Conservation (phyloP, 2,113 vertebrate genomes). For the Oophaga pumilio region DNA sequence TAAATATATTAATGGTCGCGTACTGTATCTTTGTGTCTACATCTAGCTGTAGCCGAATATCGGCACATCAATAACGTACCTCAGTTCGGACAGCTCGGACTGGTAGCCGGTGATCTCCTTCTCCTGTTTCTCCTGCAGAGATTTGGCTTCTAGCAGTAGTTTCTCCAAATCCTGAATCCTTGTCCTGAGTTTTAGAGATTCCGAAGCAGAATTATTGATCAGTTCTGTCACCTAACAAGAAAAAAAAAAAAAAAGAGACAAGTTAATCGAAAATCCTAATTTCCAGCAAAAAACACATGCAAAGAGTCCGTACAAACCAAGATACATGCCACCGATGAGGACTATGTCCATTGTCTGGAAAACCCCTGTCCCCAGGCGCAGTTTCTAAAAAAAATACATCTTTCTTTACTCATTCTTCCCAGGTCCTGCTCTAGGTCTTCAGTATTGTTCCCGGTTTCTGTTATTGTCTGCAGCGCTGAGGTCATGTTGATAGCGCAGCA, state of each 20-base stretch:
- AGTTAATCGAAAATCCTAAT: background rate
- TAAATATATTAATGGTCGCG: no score
- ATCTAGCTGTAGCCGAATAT: no score
- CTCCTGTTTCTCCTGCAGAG: conserved; percentile 65
- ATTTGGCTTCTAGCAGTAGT: conserved; percentile 66
- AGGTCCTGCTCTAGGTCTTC: no score
- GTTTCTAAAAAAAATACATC: no score
- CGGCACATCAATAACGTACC: conserved; percentile 63
- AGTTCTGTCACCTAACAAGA: conserved; percentile 67
- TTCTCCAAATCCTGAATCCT: conserved; percentile 72
- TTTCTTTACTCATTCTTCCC: no score
- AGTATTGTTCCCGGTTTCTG: no score
- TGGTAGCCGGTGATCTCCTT: conserved; percentile 66
- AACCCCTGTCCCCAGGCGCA: no score
- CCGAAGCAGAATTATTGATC: conserved; percentile 63
- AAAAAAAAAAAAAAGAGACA: background rate
- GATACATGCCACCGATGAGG: no score
- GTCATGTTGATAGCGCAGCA: no score
- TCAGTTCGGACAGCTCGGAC: conserved; percentile 67
- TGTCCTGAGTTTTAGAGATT: conserved; percentile 67
- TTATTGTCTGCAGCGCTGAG: no score
- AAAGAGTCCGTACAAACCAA: background rate
- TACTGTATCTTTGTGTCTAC: no score
- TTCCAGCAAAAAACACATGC: background rate
- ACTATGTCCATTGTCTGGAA: background rate